These are phyloP conservation scores for Drymonia ruficornis DNA, from an alignment of 2,888 invertebrate species.

Conservation along the genomic window DNA sequence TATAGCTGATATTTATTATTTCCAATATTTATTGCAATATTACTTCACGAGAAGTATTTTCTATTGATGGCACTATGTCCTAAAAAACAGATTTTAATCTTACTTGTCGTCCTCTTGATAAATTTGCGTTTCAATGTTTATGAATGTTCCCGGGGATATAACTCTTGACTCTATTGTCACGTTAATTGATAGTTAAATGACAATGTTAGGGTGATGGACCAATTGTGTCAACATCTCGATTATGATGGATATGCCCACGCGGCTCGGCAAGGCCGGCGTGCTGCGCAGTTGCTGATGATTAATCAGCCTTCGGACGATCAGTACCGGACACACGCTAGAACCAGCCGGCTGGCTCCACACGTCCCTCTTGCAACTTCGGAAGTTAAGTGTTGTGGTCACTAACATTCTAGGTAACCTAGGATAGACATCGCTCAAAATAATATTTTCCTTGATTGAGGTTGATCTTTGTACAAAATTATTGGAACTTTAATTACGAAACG, in stretches of 20 bases:
- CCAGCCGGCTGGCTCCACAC: constrained; percentile 56
- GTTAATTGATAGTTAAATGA: not conserved
- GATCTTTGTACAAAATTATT: not conserved
- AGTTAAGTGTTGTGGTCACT: constrained; percentile 32
- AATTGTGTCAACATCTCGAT: constrained; percentile 54
- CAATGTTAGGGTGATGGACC: constrained; percentile 57
- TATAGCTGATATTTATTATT: too few relatives aligned
- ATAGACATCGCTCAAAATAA: too few relatives aligned
- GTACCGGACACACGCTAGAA: constrained; percentile 73
- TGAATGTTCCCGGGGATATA: too few relatives aligned
- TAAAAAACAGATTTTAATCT: too few relatives aligned
- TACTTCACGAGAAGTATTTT: too few relatives aligned
- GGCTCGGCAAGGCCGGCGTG: constrained; percentile 66
- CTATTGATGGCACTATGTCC: too few relatives aligned
- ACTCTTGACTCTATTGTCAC: too few relatives aligned
- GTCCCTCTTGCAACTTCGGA: constrained; percentile 24
- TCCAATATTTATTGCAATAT: too few relatives aligned
- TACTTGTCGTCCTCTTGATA: too few relatives aligned
- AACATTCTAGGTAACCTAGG: constrained; percentile 5
- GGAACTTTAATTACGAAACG: not conserved
- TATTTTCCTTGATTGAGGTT: too few relatives aligned
- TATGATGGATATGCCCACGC: constrained; percentile 77
- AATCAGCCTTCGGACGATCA: constrained; percentile 69
- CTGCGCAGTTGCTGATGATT: constrained; percentile 83
- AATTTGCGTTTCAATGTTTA: too few relatives aligned